Percentiles rank a stretch among this genome's conserved stretches.
phyloP scores from a whole-genome alignment of 2,113 vertebrate species.

The Cephalopholis sonnerati region DNA sequence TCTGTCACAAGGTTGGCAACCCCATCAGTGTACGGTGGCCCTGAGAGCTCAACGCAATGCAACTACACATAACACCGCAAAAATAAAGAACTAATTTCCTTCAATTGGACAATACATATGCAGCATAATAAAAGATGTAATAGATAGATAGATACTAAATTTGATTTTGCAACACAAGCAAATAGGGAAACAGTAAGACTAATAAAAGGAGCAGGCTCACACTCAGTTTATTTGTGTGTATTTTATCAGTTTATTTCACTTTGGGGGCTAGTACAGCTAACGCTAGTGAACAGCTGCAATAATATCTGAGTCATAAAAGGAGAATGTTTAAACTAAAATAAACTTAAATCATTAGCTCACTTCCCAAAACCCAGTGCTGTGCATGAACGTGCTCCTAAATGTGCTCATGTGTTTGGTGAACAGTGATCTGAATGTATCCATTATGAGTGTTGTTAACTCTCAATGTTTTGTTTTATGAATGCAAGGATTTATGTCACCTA shows the following conservation, averaged over 20 bases:
- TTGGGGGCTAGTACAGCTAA: background rate
- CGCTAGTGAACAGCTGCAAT: background rate
- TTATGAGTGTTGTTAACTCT: no score
- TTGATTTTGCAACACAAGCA: no score
- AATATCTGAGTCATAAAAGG: background rate
- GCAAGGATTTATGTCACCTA: no score
- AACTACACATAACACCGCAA: background rate
- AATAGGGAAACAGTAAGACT: background rate
- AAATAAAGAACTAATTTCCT: background rate
- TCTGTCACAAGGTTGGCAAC: background rate
- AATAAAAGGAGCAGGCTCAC: background rate
- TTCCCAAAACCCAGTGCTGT: no score
- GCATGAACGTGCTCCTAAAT: no score
- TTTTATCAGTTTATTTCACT: background rate
- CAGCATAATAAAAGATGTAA: background rate
- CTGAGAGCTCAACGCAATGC: background rate
- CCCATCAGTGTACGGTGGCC: background rate
- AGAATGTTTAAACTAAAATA: background rate
- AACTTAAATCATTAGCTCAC: background rate
- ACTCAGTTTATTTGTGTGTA: background rate
- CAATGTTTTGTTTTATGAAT: no score
- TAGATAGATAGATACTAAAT: background rate
- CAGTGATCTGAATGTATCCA: no score
- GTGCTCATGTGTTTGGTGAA: no score
- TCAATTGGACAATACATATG: background rate